Evolutionary conservation across 2,888 invertebrate species (phyloP), one percentile per base, ranked within the genome.

Genomic region (Tetragnatha montana): DNA sequence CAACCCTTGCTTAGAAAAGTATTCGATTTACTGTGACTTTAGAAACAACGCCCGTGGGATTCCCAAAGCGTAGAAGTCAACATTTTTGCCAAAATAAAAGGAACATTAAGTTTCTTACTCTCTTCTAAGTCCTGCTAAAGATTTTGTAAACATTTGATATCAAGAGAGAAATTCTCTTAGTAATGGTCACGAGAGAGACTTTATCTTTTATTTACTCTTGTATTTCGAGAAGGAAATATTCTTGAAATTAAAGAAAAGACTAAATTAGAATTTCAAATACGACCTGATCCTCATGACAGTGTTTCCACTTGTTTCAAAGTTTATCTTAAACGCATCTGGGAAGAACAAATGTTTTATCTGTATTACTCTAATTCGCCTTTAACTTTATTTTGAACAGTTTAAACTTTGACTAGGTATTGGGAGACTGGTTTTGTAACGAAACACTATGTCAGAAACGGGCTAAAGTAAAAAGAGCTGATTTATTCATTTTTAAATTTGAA

Each of bases 151-250:
- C 73, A 74, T 73, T 82, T 50, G 74, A 74, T 2, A 51, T 50
- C 21, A 82, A 51, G 21, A 60, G 81, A 73, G 22, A 82, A 51
- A 10, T 51, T 50, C 60, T 17, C 21, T 69, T 78, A 70, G n/a
- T 49, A 78, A 68, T 22, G 76, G 76, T 49, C 84, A 71, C 84
- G 47, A 68, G 84, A 84, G 84, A 70, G 49, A 21, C 50, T 69
- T 84, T 84, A 84, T 84, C 50, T 70, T 21, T 78, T 70, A 75
- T 84, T 84, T 78, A 84, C 76, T 60, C 4, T 4, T 17, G 60
- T 60, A 10, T 60, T 60, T 60, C 17, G 4, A 4, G 14, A 60
- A 60, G 17, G 4, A 60, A 60, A 60, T 60, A 60, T 60, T 60
- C 60, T 60, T 60, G 17, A 60, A 60, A 60, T 60, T 60, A 60